Percentiles rank a stretch among this genome's conserved stretches.
phyloP scores from a whole-genome alignment of 2,797 vertebrate species.

The Leptatherina wallacei region DNA sequence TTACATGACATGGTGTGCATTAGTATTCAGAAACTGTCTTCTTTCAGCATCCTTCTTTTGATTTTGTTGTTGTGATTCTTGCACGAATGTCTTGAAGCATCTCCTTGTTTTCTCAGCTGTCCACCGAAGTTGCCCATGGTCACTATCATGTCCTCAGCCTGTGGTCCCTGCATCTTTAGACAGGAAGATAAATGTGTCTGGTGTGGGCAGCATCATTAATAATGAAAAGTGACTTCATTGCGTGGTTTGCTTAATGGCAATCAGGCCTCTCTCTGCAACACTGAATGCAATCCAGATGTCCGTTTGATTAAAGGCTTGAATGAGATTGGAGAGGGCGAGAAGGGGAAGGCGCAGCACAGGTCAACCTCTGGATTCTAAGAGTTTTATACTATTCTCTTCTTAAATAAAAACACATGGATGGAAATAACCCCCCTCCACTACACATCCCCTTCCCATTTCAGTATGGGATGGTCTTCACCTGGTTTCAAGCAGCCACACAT shows the following conservation, averaged over 20 bases:
- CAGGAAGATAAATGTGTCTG: conserved; percentile 74
- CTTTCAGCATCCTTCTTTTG: conserved; percentile 3
- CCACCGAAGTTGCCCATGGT: conserved; percentile 29
- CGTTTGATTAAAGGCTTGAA: conserved; percentile 84
- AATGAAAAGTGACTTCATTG: conserved; percentile 85
- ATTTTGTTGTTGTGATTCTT: conserved; percentile 15
- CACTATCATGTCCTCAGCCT: conserved; percentile 49
- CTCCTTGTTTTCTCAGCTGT: conserved; percentile 57
- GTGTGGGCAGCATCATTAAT: conserved; percentile 80
- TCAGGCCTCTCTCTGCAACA: conserved; percentile 75
- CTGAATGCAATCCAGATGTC: conserved; percentile 85
- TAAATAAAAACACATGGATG: conserved; percentile 82
- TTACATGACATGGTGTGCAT: neutral
- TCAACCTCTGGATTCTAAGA: conserved; percentile 73
- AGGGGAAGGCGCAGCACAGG: conserved; percentile 54
- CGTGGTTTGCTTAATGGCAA: conserved; percentile 81
- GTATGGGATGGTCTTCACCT: conserved; percentile 57
- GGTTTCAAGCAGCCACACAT: conserved; percentile 55
- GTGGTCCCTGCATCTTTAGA: conserved; percentile 55
- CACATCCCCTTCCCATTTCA: conserved; percentile 19
- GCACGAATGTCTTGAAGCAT: conserved; percentile 1
- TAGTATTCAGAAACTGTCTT: neutral
- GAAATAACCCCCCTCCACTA: conserved; percentile 31
- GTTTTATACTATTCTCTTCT: conserved; percentile 76
- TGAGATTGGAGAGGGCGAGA: conserved; percentile 73